Evolutionary conservation across 2,888 invertebrate genomes (phyloP), one percentile per base, ranked within the genome.

Genomic region (Anarsia innoxiella): DNA sequence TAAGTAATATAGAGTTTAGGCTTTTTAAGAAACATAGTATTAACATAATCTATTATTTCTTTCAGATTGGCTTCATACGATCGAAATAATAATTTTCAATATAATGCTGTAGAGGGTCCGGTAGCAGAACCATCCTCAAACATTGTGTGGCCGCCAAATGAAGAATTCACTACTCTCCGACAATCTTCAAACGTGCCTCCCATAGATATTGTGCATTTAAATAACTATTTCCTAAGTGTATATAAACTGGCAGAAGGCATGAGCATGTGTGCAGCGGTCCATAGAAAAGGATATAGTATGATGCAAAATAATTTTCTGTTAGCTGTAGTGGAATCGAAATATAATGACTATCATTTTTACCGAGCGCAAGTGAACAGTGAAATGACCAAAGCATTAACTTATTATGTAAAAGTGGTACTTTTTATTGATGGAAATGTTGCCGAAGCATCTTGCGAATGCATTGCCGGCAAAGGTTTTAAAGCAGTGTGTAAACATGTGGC

Each of bases 401-500:
- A 33, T 33, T 25, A 5, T 8, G 8, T 19, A 19, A 19, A 8
- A 19, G 8, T 19, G 19, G 19, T 19, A 8, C 3, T 19, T 5
- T 8, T 5, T 19, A 8, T 5, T 5, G 19, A 19, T 19, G 19
- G 8, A 19, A 3, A 19, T 5, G 25, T 33, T 33, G 25, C 25
- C 13, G 33, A 33, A 33, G 12, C 12, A 2, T 12, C 23, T 3
- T 33, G 33, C 14, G 33, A 33, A 33, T 33, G 33, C n/a, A 33
- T 33, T 33, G 33, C 33, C 23, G 25, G 33, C 12, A 33, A 33
- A 25, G 23, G 33, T 3, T 10, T 4, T 3, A 23, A 13, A 33
- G 33, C 33, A 10, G 33, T 33, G 6, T 33, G 33, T 13, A 33
- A 33, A 25, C 33, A 33, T 33, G 25, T 33, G 3, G 33, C 33